Base-by-base conservation (phyloP, 2,113 vertebrate genomes). In the Oryzias melastigma region DNA sequence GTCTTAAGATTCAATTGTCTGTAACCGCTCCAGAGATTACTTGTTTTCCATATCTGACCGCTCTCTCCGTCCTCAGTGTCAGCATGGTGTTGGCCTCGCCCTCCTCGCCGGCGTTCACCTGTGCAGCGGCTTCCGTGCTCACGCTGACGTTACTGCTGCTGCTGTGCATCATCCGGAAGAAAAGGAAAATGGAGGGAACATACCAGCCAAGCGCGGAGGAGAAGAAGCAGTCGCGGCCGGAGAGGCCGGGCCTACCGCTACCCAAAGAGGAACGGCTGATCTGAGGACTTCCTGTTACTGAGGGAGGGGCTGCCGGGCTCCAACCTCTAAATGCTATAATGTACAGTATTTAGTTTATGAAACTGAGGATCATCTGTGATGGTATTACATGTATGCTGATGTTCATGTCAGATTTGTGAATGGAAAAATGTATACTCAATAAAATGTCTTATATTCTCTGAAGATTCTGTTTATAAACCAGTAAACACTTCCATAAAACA, bases 231-330 rank as follows among this genome's bases (percentile, higher is more conserved):
- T 81, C 87, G 0, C 81, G 89, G 59, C 72, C 85, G 35, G 82
- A 57, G 92, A 88, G 4, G 90, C 91, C 14, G 68, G 85, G 44
- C 90, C 54, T 95, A 5, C 94, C 94, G 16, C 65, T 95, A 65
- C 95, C 95, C 19, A 95, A 94, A 2, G 92, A 94, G 68, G 95
- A 96, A 58, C 86, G 95, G 63, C 92, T 96, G 62, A 96, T 96
- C 77, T 96, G 7, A 7, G 1, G 50, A 20, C 42, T 24, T 44
- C 18, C 29, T 18, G 5, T 42, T 53, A 29, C 41, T 49, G 52
- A 29, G 40, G 27, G 56, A 20, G 41, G 43, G 50, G 65, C 65
- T 3, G 5, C 57, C 40, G 10, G 7, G n/a, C 49, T 20, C 22
- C 18, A 2, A 3, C 22, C 43, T 15, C 35, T 35, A 8, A 35